phyloP scores from a whole-genome alignment of 2,113 vertebrate genomes.

The Crypturellus undulatus region DNA sequence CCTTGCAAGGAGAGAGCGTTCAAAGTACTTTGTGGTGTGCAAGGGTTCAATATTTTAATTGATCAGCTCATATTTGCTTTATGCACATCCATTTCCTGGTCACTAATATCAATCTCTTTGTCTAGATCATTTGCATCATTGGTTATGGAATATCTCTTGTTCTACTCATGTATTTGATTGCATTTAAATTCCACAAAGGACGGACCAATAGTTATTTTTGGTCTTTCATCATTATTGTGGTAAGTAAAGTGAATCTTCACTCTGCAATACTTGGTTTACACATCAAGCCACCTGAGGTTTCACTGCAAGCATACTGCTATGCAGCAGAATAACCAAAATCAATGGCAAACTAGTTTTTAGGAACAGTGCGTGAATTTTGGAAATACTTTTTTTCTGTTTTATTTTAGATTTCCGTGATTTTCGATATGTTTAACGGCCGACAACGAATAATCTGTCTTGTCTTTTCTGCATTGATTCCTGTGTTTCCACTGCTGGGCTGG shows the following conservation, averaged over 20 bases:
- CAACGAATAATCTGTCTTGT: fast-evolving
- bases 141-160: constrained; percentile 83
- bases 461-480: constrained; percentile 78
- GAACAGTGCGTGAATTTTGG: fast-evolving
- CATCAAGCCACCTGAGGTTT: not conserved
- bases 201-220: constrained; percentile 86
- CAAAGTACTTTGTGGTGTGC: not conserved
- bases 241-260: constrained; percentile 64
- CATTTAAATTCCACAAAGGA: constrained; percentile 79
- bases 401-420: not conserved
- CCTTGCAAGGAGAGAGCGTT: not conserved
- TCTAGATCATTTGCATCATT: constrained; percentile 78
- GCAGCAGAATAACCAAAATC: not conserved
- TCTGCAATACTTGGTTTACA: not conserved
- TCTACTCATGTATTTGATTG: constrained; percentile 84
- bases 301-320: not conserved
- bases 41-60: not conserved
- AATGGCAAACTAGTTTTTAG: not conserved
- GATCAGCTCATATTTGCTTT: fast-evolving
- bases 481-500: constrained; percentile 81
- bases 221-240: constrained; percentile 84
- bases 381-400: not conserved
- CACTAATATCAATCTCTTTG: not conserved
- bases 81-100: not conserved
- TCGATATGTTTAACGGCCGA: fast-evolving